phyloP scores from a whole-genome alignment of 2,888 invertebrate genomes.

The Ectemnius lituratus region DNA sequence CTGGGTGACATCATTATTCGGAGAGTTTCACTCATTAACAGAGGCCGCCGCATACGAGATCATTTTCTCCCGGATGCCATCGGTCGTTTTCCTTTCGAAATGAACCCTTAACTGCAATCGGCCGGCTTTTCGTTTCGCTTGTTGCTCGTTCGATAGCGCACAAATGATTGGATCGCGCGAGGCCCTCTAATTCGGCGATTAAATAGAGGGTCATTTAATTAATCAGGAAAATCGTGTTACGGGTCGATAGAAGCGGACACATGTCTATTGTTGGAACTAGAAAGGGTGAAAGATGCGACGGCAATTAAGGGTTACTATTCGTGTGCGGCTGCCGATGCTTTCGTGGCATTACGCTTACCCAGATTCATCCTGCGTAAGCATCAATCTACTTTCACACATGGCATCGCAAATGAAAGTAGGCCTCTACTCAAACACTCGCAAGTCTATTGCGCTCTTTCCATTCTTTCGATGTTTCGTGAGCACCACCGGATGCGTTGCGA shows the following conservation, averaged over 20 bases:
- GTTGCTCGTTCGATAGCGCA: too few species aligned
- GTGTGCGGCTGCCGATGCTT: neutral
- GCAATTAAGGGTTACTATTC: neutral
- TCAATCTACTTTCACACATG: conserved; percentile 33
- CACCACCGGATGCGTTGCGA: too few species aligned
- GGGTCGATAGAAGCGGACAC: too few species aligned
- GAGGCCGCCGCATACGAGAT: too few species aligned
- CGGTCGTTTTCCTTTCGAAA: too few species aligned
- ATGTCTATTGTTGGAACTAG: too few species aligned
- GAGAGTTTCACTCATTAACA: too few species aligned
- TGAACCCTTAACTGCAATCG: too few species aligned
- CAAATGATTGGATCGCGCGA: neutral
- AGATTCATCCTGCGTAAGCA: conserved; percentile 42
- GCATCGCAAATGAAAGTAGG: conserved; percentile 48
- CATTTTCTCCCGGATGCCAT: too few species aligned
- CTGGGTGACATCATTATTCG: too few species aligned
- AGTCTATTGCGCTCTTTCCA: conserved; percentile 25
- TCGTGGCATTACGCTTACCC: conserved; percentile 27
- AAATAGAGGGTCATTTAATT: neutral
- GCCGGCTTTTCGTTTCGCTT: too few species aligned
- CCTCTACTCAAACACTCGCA: conserved; percentile 39
- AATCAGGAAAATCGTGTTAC: neutral
- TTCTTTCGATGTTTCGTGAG: conserved; percentile 18
- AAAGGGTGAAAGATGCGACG: too few species aligned
- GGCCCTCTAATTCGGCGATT: neutral